These are phyloP conservation scores for Crotophaga sulcirostris DNA, from an alignment of 2,113 vertebrate species.

Conservation along the genomic window DNA sequence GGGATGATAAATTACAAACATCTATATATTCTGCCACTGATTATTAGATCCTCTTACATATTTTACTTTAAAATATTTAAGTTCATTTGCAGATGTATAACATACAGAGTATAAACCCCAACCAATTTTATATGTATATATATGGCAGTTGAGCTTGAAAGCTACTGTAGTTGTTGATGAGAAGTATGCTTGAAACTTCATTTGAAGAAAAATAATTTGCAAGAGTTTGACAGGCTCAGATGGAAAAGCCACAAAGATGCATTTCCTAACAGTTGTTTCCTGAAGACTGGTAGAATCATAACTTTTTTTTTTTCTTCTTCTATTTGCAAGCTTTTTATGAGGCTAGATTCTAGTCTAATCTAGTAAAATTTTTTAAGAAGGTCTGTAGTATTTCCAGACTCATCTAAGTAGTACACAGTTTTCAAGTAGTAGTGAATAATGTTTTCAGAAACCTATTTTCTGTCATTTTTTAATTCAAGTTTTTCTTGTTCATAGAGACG, in stretches of 20 bases:
- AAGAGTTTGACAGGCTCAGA: not conserved
- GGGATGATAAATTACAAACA: not conserved
- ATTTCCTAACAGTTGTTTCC: not conserved
- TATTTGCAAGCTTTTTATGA: not conserved
- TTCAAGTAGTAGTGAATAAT: not conserved
- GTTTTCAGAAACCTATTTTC: not conserved
- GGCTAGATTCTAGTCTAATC: not conserved
- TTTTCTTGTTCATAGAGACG: not conserved
- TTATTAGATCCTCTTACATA: not conserved
- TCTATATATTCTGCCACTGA: not conserved
- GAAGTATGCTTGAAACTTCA: not conserved
- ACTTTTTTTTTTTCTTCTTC: too few relatives aligned
- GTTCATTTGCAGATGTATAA: not conserved
- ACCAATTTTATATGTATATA: not conserved
- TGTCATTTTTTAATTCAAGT: not conserved
- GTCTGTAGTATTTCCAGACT: not conserved
- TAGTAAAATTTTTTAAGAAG: not conserved
- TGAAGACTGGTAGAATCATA: not conserved
- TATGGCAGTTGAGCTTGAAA: not conserved
- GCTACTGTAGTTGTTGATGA: not conserved
- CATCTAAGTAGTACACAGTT: not conserved
- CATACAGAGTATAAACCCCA: not conserved
- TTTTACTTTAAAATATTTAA: not conserved
- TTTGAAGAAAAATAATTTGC: not conserved
- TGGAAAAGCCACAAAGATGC: not conserved